Percentiles rank a stretch among this genome's conserved stretches.
These are phyloP conservation scores for Hylomyscus alleni DNA, from an alignment of 2,797 vertebrate species.

Conservation along the genomic window DNA sequence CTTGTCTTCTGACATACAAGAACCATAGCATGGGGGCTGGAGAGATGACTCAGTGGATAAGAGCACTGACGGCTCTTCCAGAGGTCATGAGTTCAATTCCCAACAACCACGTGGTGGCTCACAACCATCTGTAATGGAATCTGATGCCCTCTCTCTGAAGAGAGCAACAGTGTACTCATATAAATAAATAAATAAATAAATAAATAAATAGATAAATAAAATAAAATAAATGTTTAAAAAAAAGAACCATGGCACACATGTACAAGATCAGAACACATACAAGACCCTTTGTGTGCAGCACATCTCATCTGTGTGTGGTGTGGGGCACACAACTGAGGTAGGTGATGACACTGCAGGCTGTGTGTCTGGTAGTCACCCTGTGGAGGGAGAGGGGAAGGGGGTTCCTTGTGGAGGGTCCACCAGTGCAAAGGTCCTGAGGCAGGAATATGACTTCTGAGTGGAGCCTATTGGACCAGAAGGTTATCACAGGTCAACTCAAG, in stretches of 20 bases:
- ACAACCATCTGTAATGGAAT: too few relatives aligned
- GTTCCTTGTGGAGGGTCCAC: background rate
- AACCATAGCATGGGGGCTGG: background rate
- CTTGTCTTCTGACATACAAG: background rate
- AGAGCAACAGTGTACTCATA: too few relatives aligned
- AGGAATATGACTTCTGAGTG: background rate
- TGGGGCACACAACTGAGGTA: background rate
- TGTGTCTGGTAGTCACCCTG: background rate
- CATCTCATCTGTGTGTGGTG: background rate
- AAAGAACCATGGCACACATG: too few relatives aligned
- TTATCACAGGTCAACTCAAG: fast-evolving
- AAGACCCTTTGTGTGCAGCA: background rate
- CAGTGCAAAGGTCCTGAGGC: background rate
- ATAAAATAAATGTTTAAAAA: too few relatives aligned
- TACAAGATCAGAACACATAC: background rate
- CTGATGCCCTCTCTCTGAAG: too few relatives aligned
- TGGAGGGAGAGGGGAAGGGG: background rate
- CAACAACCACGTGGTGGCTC: too few relatives aligned
- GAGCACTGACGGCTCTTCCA: too few relatives aligned
- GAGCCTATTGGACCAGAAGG: background rate
- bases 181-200: too few relatives aligned
- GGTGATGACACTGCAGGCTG: background rate
- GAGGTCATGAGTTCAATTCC: too few relatives aligned
- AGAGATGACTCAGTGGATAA: too few relatives aligned
- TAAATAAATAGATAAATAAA: too few relatives aligned